Evolutionary conservation across 1,140 invertebrate genomes (phyloP).

Genomic region (Drosophila jambulina): DNA sequence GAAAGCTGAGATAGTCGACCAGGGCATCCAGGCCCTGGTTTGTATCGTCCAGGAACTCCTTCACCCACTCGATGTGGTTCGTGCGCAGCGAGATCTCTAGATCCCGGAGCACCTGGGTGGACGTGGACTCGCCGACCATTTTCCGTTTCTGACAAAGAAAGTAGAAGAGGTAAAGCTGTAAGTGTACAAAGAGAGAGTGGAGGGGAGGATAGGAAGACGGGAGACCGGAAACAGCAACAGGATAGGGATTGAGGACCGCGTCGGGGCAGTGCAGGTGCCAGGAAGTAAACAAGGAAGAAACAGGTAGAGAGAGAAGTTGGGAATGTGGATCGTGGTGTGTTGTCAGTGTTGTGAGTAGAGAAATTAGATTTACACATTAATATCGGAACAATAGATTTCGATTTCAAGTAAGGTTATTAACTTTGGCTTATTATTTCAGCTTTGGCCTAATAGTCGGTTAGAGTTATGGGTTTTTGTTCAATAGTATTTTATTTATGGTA

Average conservation of each 20-base stretch:
- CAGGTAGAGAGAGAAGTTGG: not conserved
- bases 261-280: constrained; percentile 50
- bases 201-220: constrained; percentile 22
- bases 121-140: constrained; percentile 98
- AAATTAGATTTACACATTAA: constrained; percentile 83
- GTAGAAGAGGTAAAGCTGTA: constrained; percentile 85
- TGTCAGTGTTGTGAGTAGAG: constrained; percentile 81
- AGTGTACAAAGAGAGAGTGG: constrained; percentile 70
- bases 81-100: constrained; percentile 99
- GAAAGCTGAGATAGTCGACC: constrained; percentile 98
- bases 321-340: constrained; percentile 42
- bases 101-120: constrained; percentile 98
- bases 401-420: constrained; percentile 42
- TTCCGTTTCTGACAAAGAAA: constrained; percentile 95
- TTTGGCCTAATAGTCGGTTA: constrained; percentile 27
- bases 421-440: constrained; percentile 15
- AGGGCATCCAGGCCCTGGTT: constrained; percentile 98
- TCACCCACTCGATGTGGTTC: constrained; percentile 99
- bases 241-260: constrained; percentile 24
- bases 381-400: constrained; percentile 68
- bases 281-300: constrained; percentile 32
- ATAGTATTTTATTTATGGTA: constrained; percentile 10
- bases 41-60: constrained; percentile 98
- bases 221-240: constrained; percentile 27
- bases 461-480: constrained; percentile 3